Percentiles rank a stretch among this genome's conserved stretches.
Conservation (phyloP, 2,113 vertebrate species). For the Pavo muticus region DNA sequence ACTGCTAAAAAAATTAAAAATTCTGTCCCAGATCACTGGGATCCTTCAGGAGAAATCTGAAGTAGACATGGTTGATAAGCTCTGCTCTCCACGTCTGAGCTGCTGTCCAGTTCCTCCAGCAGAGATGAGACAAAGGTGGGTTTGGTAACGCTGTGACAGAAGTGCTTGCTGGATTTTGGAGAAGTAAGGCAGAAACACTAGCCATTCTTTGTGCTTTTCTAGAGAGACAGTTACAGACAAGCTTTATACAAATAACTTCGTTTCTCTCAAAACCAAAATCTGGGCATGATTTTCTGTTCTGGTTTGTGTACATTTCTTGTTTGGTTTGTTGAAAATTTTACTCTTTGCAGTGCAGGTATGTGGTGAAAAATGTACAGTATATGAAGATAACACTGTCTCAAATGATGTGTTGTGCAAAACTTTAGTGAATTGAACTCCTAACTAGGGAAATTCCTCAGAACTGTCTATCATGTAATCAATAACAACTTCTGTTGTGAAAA, state of each 20-base stretch:
- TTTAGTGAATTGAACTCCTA: background rate
- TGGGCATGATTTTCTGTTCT: background rate
- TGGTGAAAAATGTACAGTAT: background rate
- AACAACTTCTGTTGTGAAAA: slow-evolving; percentile 17
- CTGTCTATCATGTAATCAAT: background rate
- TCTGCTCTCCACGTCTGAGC: background rate
- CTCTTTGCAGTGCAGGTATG: background rate
- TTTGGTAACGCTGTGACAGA: background rate
- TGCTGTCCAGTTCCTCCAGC: background rate
- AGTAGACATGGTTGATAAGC: background rate
- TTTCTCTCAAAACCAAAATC: background rate
- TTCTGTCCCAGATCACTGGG: background rate
- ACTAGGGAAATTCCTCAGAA: background rate
- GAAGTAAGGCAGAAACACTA: background rate
- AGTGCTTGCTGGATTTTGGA: background rate
- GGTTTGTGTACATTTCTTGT: background rate
- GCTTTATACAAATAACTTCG: background rate
- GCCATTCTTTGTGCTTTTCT: background rate
- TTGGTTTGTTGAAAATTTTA: background rate
- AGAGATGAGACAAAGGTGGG: background rate
- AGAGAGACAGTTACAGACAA: background rate
- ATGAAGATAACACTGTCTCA: background rate
- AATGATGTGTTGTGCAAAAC: background rate
- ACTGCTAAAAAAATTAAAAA: background rate
- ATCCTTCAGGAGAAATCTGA: background rate